These are phyloP conservation scores for Notocelia uddmanniana DNA, from an alignment of 2,888 invertebrate genomes.

Conservation along the genomic window DNA sequence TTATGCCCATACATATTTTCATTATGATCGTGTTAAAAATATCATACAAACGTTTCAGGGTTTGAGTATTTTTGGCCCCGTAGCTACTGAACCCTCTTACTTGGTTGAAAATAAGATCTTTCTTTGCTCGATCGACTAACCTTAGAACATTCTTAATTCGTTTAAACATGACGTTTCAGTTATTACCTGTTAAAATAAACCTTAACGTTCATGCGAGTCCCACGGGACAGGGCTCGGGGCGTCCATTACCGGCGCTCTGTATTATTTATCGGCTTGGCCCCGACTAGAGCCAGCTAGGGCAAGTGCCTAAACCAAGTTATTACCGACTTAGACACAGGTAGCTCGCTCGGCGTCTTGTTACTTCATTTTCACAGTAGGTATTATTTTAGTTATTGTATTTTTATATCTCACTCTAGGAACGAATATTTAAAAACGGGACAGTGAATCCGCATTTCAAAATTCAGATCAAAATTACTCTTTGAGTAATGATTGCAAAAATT, in stretches of 20 bases:
- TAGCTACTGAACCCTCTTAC: too few species aligned
- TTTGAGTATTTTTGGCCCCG: background rate
- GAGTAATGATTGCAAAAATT: too few species aligned
- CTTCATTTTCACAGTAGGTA: background rate
- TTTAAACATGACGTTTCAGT: slow-evolving; percentile 29
- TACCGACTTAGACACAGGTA: background rate
- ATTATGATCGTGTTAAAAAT: too few species aligned
- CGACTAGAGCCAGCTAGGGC: slow-evolving; percentile 20
- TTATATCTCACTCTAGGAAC: background rate
- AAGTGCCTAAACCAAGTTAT: slow-evolving; percentile 7
- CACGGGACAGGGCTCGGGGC: slow-evolving; percentile 25
- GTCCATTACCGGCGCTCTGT: slow-evolving; percentile 33
- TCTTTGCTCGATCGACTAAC: background rate
- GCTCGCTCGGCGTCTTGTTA: background rate
- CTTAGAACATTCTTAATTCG: slow-evolving; percentile 14
- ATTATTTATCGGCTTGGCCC: slow-evolving; percentile 30
- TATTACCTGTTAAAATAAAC: slow-evolving; percentile 31
- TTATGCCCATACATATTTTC: too few species aligned
- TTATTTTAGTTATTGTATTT: too few species aligned
- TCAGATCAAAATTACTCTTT: too few species aligned
- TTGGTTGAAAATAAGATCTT: background rate
- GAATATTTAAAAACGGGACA: background rate
- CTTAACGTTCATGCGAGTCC: slow-evolving; percentile 24
- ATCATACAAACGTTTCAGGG: background rate
- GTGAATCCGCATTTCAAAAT: background rate